Percentiles rank a stretch among this genome's conserved stretches.
Conservation (phyloP, 1,140 invertebrate species). For the Megalonaias nervosa region DNA sequence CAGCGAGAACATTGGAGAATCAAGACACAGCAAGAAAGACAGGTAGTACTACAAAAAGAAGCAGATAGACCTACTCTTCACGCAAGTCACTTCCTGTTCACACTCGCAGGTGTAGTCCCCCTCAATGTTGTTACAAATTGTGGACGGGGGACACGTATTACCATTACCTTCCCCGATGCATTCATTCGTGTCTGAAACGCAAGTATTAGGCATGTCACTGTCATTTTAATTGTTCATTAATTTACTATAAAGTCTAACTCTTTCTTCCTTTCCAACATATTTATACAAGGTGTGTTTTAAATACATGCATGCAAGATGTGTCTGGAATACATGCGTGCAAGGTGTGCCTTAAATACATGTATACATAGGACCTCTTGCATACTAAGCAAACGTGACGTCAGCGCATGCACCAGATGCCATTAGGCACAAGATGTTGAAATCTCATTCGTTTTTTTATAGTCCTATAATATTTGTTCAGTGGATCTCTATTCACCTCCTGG, state of each 20-base stretch:
- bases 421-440: too few relatives aligned
- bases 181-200: constrained; percentile 86
- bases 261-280: background rate
- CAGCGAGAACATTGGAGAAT: background rate
- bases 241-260: background rate
- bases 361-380: too few relatives aligned
- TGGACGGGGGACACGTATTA: constrained; percentile 71
- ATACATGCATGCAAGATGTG: background rate
- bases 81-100: constrained; percentile 4
- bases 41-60: background rate
- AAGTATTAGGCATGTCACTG: background rate
- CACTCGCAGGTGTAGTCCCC: constrained; percentile 63
- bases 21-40: background rate
- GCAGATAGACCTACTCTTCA: constrained; percentile 14
- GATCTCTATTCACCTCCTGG: too few relatives aligned
- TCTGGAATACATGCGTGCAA: constrained; percentile 2
- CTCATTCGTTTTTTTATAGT: too few relatives aligned
- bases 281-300: background rate
- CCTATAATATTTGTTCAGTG: too few relatives aligned
- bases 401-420: too few relatives aligned
- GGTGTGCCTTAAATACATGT: too few relatives aligned
- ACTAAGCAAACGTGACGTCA: too few relatives aligned
- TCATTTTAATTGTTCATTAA: too few relatives aligned
- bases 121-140: constrained; percentile 58
- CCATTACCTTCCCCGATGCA: constrained; percentile 81